Conservation (phyloP, 23 tunicate species). For the Aplidium turbinatum region DNA sequence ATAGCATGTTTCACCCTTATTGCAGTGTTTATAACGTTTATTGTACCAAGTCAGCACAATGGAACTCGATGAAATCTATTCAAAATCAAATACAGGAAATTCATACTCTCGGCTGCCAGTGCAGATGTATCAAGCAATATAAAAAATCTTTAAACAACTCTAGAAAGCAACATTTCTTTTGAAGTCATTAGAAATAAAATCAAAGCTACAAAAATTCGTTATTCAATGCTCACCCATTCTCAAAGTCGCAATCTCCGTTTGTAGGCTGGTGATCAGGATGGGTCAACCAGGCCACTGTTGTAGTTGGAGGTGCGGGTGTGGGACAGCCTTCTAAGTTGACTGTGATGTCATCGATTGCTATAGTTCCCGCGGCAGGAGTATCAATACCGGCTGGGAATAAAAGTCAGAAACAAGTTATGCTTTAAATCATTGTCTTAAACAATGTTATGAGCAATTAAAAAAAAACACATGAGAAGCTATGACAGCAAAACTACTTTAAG, state of each 20-base stretch:
- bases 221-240: constrained; percentile 85
- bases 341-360: constrained; percentile 76
- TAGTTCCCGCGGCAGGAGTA: constrained; percentile 40
- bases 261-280: constrained; percentile 88
- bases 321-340: constrained; percentile 71
- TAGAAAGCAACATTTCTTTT: too few relatives aligned
- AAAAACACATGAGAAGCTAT: too few relatives aligned
- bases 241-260: constrained; percentile 94
- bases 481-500: background rate
- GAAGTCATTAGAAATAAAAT: too few relatives aligned
- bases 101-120: too few relatives aligned
- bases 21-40: too few relatives aligned
- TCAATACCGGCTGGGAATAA: constrained; percentile 33
- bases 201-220: too few relatives aligned
- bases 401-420: too few relatives aligned
- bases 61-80: background rate
- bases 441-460: background rate
- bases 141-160: too few relatives aligned
- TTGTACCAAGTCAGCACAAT: too few relatives aligned
- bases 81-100: background rate
- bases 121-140: too few relatives aligned
- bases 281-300: constrained; percentile 74
- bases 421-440: background rate
- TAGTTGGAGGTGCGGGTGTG: constrained; percentile 70
- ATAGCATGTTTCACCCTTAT: too few relatives aligned